A percentile compares a stretch with the other conserved stretches of the same genome.
Evolutionary conservation across 2,797 vertebrate species (phyloP).

Genomic region (Podarcis lilfordi): DNA sequence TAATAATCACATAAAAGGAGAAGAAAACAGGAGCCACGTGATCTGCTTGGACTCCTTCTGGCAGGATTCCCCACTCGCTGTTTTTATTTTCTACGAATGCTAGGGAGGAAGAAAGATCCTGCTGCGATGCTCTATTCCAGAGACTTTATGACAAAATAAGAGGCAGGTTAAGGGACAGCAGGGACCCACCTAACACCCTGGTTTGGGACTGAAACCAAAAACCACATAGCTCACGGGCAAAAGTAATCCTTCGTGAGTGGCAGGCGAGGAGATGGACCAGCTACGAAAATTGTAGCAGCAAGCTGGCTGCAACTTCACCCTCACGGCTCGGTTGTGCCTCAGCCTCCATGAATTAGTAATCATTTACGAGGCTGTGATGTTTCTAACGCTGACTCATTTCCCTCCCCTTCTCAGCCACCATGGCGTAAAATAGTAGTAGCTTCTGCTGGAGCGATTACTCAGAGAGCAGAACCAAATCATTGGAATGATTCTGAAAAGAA

Average conservation of each 20-base stretch:
- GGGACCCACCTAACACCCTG: not conserved
- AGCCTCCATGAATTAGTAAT: slow-evolving; percentile 4
- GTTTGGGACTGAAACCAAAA: not conserved
- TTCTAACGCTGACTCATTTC: not conserved
- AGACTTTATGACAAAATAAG: slow-evolving; percentile 18
- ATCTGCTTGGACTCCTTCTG: not conserved
- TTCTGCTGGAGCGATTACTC: not conserved
- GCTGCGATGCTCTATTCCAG: not conserved
- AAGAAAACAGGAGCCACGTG: slow-evolving; percentile 50
- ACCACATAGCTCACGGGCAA: not conserved
- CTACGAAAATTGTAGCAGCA: not conserved
- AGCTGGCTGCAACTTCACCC: not conserved
- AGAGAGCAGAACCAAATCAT: not conserved
- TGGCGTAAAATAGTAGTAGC: not conserved
- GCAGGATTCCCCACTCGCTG: not conserved
- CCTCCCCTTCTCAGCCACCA: not conserved
- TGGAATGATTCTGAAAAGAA: not conserved
- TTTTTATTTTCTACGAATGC: slow-evolving; percentile 48
- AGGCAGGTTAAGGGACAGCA: fast-evolving
- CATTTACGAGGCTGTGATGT: slow-evolving; percentile 13
- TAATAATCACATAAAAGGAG: slow-evolving; percentile 26
- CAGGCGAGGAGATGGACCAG: not conserved
- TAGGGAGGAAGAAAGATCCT: not conserved
- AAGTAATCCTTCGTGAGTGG: not conserved
- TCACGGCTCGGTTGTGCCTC: not conserved